Percentiles rank a stretch among this genome's conserved stretches.
phyloP scores from a whole-genome alignment of 2,797 vertebrate genomes.

The Manis pentadactyla region DNA sequence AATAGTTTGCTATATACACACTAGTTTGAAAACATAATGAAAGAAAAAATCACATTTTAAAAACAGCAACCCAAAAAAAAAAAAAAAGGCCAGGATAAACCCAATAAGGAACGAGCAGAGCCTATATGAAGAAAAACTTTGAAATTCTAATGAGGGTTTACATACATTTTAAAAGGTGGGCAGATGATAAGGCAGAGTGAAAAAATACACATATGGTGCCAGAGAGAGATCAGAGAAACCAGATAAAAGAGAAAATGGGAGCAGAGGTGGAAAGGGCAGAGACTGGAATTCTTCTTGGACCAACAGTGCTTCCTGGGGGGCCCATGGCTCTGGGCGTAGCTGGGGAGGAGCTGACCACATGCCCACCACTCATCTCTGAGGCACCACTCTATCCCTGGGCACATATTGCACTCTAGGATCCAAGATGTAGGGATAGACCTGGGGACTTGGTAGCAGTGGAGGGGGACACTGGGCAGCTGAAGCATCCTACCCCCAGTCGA shows the following conservation, averaged over 20 bases:
- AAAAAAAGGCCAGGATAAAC: background rate
- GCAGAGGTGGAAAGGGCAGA: background rate
- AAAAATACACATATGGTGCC: background rate
- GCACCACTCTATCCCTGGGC: background rate
- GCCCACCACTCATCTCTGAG: background rate
- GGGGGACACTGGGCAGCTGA: background rate
- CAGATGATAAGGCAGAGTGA: background rate
- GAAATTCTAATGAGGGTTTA: slow-evolving; percentile 47
- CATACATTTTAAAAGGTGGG: slow-evolving; percentile 2
- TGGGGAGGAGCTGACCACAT: background rate
- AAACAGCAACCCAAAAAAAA: background rate
- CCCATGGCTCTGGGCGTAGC: accelerated
- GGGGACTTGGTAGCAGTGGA: background rate
- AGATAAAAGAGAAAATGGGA: background rate
- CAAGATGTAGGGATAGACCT: background rate
- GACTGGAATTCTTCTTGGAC: background rate
- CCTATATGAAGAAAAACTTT: background rate
- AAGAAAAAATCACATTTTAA: slow-evolving; percentile 53
- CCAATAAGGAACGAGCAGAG: slow-evolving; percentile 19
- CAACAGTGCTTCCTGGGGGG: background rate
- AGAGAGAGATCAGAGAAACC: background rate
- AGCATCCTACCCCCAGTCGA: background rate
- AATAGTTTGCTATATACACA: slow-evolving; percentile 42
- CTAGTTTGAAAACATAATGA: slow-evolving; percentile 64
- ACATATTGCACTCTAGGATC: background rate